Base-by-base conservation (phyloP, 1,140 invertebrate genomes). In the Drosophila azteca region DNA sequence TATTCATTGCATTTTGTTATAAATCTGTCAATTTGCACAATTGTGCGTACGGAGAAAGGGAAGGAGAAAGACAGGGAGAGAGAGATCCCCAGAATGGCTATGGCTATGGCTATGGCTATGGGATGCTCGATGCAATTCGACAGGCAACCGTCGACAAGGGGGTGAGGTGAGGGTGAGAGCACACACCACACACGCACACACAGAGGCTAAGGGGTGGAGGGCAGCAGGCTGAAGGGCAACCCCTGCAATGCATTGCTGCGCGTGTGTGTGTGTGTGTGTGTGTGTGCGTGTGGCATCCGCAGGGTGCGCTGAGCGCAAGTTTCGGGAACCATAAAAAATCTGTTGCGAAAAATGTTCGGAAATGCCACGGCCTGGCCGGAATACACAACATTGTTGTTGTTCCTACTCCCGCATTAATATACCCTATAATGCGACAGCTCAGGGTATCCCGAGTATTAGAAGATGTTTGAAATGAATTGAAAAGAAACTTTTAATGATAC, bases 21-120 rank as follows among this genome's bases (percentile, higher is more conserved):
- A 87, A 87, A 87, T 87, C 82, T 87, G 82, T 87, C 82, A 87
- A 87, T 87, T 87, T 87, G 82, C 82, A 82, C 82, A 87, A 87
- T 87, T 87, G 82, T 87, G 82, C 79, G 82, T 88, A 72, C 54
- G 58, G 0, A 29, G 31, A 1, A 5, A 0, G 43, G 6, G 0
- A 6, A 20, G 58, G 1, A 29, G 31, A 1, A 5, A 0, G 43
- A 11, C 0, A 6, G 1, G 3, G 13, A 13, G n/a, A 26, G 15
- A 6, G 6, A 43, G 59, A 54, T 60, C 46, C 39, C 48, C 44
- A 41, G 9, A 50, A 31, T 13, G 2, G 13, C 9, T 45, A 13
- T n/a, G 24, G 46, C 17, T 8, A 22, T 17, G 17, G 46, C 22
- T 9, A 48, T 48, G 46, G 62, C 29, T 20, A 50, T 41, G 41